Percentiles rank a stretch among this genome's conserved stretches.
Conservation (phyloP, 2,797 vertebrate species). For the Amphiprion clarkii region DNA sequence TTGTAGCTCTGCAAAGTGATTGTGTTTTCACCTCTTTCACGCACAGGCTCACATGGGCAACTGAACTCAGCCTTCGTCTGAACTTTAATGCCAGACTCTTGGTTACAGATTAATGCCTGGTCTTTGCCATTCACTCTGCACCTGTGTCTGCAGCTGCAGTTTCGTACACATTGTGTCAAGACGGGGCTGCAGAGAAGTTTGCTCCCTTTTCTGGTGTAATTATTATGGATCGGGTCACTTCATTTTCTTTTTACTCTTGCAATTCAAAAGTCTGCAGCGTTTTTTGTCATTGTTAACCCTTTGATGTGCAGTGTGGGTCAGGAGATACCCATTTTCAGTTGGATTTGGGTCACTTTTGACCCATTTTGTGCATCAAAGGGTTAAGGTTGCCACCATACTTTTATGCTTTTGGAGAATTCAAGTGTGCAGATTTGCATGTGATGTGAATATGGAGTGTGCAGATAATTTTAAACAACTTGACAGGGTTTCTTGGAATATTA, state of each 20-base stretch:
- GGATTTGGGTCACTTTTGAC: too few species aligned
- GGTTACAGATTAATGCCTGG: slow-evolving; percentile 57
- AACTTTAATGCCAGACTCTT: slow-evolving; percentile 52
- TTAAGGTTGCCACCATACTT: not conserved
- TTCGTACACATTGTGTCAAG: slow-evolving; percentile 2
- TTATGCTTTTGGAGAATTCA: not conserved
- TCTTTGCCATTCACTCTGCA: slow-evolving; percentile 48
- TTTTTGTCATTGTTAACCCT: not conserved
- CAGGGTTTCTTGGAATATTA: not conserved
- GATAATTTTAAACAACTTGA: not conserved
- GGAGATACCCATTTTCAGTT: too few species aligned
- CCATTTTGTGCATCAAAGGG: too few species aligned
- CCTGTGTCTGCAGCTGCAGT: slow-evolving; percentile 44
- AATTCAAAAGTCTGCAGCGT: not conserved
- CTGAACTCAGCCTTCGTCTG: slow-evolving; percentile 23
- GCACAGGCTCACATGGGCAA: slow-evolving; percentile 51
- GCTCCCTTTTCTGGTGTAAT: not conserved
- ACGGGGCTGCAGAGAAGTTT: not conserved
- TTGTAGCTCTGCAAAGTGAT: slow-evolving; percentile 40
- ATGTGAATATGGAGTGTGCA: too few species aligned
- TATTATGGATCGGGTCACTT: not conserved
- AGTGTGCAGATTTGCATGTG: not conserved
- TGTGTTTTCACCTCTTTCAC: slow-evolving; percentile 74
- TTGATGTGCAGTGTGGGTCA: too few species aligned
- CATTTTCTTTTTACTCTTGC: not conserved